Base-by-base conservation (phyloP, 2,888 invertebrate genomes). In the Bombylius major region DNA sequence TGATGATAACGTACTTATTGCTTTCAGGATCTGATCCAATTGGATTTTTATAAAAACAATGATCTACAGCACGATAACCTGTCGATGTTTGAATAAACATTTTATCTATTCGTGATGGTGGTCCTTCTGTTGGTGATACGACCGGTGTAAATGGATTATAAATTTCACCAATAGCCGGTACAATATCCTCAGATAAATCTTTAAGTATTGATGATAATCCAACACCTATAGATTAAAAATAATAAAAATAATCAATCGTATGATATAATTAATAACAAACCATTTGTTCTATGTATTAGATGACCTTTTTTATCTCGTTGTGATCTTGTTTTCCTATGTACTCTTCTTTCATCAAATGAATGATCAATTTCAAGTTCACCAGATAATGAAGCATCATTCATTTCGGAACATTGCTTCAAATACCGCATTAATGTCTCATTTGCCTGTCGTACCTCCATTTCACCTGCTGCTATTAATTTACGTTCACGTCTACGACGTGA, bases 81-180 rank as follows among this genome's bases (percentile, higher is more conserved):
- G 72, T 72, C 65, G 74, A 71, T 66, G 74, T 75, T 67, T 75
- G 74, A 62, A 75, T 67, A 65, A 75, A 75, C 71, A 75, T 72
- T 69, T 74, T 73, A 62, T 74, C 73, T 62, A 74, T 71, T 63
- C 71, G 69, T 60, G 71, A 66, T 64, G 71, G 69, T 62, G 70
- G 69, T 64, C 72, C 72, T 53, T 67, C 69, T 47, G 73, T 72
- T 63, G 74, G 74, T 54, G 74, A 75, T 62, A 75, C 72, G 60
- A 75, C 75, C 59, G 74, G 74, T 64, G 74, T 75, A 65, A 75
- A 75, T 63, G 74, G 74, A 69, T 75, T 75, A 65, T 75, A 75
- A 63, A 75, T 75, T 65, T 75, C 74, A 55, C 72, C 73, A 57
- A 70, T 69, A 51, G 65, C 68, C 55, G 73, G 74, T 52, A 73